phyloP scores from a whole-genome alignment of 2,113 vertebrate species.

The Narcine bancroftii region DNA sequence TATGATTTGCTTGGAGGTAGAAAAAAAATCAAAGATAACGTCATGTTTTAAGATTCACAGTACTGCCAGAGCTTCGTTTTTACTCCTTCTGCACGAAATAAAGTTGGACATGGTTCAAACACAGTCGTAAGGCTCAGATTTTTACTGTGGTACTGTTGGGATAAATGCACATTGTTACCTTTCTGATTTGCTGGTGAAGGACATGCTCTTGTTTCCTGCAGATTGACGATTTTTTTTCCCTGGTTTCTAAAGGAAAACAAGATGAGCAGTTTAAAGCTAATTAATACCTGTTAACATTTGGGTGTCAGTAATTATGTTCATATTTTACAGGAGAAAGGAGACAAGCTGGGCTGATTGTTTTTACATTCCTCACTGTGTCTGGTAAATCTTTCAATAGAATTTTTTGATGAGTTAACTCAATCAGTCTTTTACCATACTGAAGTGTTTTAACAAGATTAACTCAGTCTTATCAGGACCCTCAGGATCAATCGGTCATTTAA shows the following conservation, averaged over 20 bases:
- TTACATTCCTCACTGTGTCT: too few relatives aligned
- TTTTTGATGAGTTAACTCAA: too few relatives aligned
- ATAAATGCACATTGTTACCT: conserved; percentile 54
- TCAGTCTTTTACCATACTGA: too few relatives aligned
- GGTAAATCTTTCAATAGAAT: too few relatives aligned
- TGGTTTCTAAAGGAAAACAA: conserved; percentile 59
- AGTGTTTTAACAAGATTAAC: too few relatives aligned
- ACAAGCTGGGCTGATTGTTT: too few relatives aligned
- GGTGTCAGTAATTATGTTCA: too few relatives aligned
- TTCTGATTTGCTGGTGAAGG: conserved; percentile 72
- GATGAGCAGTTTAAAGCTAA: not conserved
- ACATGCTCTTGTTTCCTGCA: conserved; percentile 76
- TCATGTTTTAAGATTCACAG: not conserved
- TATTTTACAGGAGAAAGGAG: too few relatives aligned
- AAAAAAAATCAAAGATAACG: not conserved
- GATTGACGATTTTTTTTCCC: conserved; percentile 58
- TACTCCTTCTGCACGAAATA: not conserved
- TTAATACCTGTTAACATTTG: not conserved
- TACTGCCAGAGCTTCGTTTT: not conserved
- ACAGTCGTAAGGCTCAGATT: not conserved
- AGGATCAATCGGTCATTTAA: too few relatives aligned
- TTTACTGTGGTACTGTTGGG: not conserved
- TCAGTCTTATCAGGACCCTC: too few relatives aligned
- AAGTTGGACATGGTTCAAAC: not conserved
- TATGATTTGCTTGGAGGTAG: not conserved